These are phyloP conservation scores for Scylla paramamosain DNA, from an alignment of 1,140 invertebrate species.

Conservation along the genomic window DNA sequence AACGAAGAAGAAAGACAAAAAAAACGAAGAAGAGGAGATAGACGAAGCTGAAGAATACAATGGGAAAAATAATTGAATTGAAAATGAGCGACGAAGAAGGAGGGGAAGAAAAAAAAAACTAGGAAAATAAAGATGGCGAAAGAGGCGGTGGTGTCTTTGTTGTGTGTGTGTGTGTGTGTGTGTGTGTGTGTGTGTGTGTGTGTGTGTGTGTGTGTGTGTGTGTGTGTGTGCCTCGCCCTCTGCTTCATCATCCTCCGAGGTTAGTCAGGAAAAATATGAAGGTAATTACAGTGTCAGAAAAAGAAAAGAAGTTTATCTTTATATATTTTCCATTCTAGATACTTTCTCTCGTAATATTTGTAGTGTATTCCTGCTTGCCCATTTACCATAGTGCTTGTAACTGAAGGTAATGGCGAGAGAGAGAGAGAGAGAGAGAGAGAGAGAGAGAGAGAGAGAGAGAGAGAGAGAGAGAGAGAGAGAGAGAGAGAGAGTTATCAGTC, in stretches of 20 bases:
- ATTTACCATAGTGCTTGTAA: neutral
- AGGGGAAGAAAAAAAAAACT: neutral
- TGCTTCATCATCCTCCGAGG: neutral
- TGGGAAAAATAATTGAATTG: too few relatives aligned
- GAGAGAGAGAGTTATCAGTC: neutral
- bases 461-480: conserved; percentile 9
- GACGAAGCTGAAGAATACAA: too few relatives aligned
- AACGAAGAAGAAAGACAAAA: too few relatives aligned
- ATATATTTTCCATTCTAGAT: neutral
- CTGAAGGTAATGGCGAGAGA: neutral
- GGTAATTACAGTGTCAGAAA: neutral
- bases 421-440: conserved; percentile 3
- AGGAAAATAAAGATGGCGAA: neutral
- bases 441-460: neutral
- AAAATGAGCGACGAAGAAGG: too few relatives aligned
- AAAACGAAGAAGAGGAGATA: too few relatives aligned
- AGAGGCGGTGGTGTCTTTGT: too few relatives aligned
- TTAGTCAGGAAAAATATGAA: neutral
- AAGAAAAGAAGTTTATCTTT: neutral
- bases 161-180: too few relatives aligned
- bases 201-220: too few relatives aligned
- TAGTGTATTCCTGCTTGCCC: too few relatives aligned
- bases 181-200: too few relatives aligned
- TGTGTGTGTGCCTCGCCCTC: neutral
- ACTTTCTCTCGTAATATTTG: too few relatives aligned